Base-by-base conservation (phyloP, 2,113 vertebrate genomes). In the Dinomys branickii region DNA sequence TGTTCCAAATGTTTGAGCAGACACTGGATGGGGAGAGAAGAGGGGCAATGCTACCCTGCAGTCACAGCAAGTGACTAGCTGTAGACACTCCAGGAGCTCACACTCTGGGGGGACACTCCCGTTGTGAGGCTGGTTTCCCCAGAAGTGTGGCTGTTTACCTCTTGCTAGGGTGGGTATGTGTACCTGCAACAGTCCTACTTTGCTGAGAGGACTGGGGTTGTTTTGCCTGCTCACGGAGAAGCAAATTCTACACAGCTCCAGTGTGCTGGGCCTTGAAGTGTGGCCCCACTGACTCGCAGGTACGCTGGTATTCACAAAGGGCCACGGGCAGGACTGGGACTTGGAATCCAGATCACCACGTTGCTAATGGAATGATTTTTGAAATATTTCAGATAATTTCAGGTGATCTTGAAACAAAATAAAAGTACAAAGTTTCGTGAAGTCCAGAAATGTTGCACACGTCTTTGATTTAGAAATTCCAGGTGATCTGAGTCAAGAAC, bases 391-490 rank as follows among this genome's bases (percentile, higher is more conserved):
- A 56, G 78, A 65, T 63, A 81, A 81, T 92, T 92, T 85, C 85
- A 75, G 13, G 33, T 73, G 38, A 81, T 73, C 47, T 69, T 35
- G 11, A 59, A 59, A 44, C 24, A 56, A 78, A 71, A 86, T 19
- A 54, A 78, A 88, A 71, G 11, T n/a, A 38, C 52, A 30, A 69
- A 73, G 80, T 56, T 47, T 2, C 19, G 41, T 59, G 13, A 5
- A 81, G 14, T 82, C 10, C 58, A 1, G 50, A 93, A 83, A 24
- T 35, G 4, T 86, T 65, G 44, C n/a, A 82, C 75, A 69, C 59
- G 50, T 73, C 33, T 86, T 93, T 82, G 33, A 81, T 44, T 58
- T 75, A 86, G 73, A 96, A 24, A 11, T 90, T 59, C 28, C 56
- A 90, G 10, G 75, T 65, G 56, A 6, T 52, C 54, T 81, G 47